Conservation (phyloP, 2,113 vertebrate genomes). For the Typhlomys cinereus region DNA sequence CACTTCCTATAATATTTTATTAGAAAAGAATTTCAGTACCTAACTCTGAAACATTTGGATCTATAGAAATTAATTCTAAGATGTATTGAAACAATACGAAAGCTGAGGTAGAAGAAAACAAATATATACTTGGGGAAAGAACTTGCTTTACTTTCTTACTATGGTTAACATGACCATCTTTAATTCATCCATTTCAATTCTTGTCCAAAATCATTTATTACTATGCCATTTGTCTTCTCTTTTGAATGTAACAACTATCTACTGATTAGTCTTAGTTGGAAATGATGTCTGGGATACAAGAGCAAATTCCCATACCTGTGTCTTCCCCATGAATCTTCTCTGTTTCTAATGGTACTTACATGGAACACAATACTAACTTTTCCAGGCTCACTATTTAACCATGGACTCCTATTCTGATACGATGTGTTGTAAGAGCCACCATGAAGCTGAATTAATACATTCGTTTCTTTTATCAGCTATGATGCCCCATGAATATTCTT, state of each 20-base stretch:
- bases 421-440: background rate
- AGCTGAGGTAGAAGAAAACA: background rate
- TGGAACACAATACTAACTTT: background rate
- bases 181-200: background rate
- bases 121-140: background rate
- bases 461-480: background rate
- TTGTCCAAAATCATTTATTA: background rate
- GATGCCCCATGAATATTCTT: background rate
- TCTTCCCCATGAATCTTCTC: background rate
- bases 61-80: background rate
- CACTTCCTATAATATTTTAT: background rate
- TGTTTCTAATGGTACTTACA: background rate
- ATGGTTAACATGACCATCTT: background rate
- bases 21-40: background rate
- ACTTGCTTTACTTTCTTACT: background rate
- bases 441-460: background rate
- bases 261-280: background rate
- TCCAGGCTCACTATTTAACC: background rate
- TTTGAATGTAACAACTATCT: background rate
- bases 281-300: background rate
- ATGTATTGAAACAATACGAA: background rate
- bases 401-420: background rate
- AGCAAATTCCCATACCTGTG: background rate
- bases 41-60: background rate
- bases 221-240: background rate